phyloP scores from a whole-genome alignment of 2,888 invertebrate genomes.

The Drosophila anceps region DNA sequence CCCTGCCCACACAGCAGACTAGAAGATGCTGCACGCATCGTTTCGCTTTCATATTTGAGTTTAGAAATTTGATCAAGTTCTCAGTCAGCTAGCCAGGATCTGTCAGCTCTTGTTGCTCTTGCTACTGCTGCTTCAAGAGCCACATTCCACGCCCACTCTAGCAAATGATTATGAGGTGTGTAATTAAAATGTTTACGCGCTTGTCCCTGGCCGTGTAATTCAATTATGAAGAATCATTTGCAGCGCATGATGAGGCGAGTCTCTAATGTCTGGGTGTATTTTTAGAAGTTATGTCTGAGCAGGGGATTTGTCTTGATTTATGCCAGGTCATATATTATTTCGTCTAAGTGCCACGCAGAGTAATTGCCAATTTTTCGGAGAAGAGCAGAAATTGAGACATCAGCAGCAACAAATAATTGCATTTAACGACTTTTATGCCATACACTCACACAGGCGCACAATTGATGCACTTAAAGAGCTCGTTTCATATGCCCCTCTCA shows the following conservation, averaged over 20 bases:
- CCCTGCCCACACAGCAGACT: slow-evolving; percentile 39
- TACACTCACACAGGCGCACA: slow-evolving; percentile 12
- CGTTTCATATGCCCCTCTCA: slow-evolving; percentile 10
- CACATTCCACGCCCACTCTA: slow-evolving; percentile 48
- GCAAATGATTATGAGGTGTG: slow-evolving; percentile 82
- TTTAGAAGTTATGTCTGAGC: slow-evolving; percentile 45
- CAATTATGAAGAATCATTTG: slow-evolving; percentile 80
- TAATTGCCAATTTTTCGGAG: slow-evolving; percentile 53
- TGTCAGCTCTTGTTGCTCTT: background rate
- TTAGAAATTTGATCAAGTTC: slow-evolving; percentile 71
- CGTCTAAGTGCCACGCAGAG: slow-evolving; percentile 28
- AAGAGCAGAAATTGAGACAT: slow-evolving; percentile 56
- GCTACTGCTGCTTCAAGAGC: slow-evolving; percentile 1
- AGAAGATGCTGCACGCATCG: slow-evolving; percentile 56
- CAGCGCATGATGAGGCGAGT: slow-evolving; percentile 54
- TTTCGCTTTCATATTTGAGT: slow-evolving; percentile 44
- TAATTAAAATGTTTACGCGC: slow-evolving; percentile 81
- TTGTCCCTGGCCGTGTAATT: slow-evolving; percentile 75
- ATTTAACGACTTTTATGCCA: slow-evolving; percentile 46
- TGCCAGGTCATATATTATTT: slow-evolving; percentile 37
- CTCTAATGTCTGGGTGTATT: slow-evolving; percentile 67
- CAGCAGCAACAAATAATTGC: slow-evolving; percentile 35
- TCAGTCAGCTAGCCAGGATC: slow-evolving; percentile 22
- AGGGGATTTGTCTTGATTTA: slow-evolving; percentile 46
- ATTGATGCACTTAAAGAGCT: slow-evolving; percentile 28